phyloP scores from a whole-genome alignment of 2,888 invertebrate species.

The Altica lythri region DNA sequence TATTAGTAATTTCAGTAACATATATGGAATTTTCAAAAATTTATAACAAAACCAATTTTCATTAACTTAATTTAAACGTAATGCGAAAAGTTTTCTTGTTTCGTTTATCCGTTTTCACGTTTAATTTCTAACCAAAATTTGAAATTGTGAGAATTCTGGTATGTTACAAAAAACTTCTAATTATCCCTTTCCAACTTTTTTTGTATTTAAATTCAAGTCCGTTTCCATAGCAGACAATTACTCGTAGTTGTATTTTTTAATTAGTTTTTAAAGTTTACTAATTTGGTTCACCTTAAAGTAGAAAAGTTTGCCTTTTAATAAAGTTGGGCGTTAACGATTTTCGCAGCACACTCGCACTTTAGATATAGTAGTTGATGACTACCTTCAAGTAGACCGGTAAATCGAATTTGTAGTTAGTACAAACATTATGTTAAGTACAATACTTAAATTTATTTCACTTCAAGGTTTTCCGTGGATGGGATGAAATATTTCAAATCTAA shows the following conservation, averaged over 20 bases:
- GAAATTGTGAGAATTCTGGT: not conserved
- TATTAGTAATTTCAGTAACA: too few relatives aligned
- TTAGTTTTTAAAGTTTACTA: slow-evolving; percentile 27
- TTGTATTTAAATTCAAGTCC: too few relatives aligned
- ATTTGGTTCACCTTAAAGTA: slow-evolving; percentile 26
- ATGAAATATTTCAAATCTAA: too few relatives aligned
- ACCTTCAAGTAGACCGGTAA: not conserved
- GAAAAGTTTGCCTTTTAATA: slow-evolving; percentile 23
- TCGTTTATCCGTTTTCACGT: not conserved
- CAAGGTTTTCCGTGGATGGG: too few relatives aligned
- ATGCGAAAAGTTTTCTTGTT: not conserved
- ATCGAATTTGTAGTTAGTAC: not conserved
- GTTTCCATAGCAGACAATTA: too few relatives aligned
- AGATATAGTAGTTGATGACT: slow-evolving; percentile 10
- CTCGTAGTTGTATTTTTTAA: slow-evolving; percentile 27
- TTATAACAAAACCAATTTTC: too few relatives aligned
- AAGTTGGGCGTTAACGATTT: slow-evolving; percentile 28
- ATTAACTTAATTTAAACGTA: too few relatives aligned
- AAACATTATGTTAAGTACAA: too few relatives aligned
- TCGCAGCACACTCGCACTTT: slow-evolving; percentile 31
- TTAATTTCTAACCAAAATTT: not conserved
- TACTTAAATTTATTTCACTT: too few relatives aligned
- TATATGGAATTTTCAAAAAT: too few relatives aligned
- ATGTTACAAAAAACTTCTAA: not conserved
- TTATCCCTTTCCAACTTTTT: too few relatives aligned